phyloP scores from a whole-genome alignment of 1,140 invertebrate genomes.

The Thaumatotibia leucotreta region DNA sequence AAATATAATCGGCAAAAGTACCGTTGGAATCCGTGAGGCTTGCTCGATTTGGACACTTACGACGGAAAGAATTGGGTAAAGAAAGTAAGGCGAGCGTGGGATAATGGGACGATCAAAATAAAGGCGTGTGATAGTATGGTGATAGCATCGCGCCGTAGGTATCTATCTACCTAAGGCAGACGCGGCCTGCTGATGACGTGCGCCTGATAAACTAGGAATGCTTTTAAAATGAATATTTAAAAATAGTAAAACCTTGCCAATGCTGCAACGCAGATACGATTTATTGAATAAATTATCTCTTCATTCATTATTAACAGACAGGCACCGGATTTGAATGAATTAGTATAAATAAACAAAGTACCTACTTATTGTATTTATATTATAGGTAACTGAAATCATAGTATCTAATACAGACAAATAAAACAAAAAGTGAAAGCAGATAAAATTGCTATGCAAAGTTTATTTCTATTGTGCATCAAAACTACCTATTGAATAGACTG shows the following conservation, averaged over 20 bases:
- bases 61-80: constrained; percentile 30
- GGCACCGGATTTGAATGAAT: background rate
- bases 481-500: background rate
- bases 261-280: background rate
- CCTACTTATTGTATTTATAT: too few relatives aligned
- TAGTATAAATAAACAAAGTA: background rate
- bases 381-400: background rate
- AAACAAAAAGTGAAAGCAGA: constrained; percentile 8
- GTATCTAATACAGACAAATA: background rate
- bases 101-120: constrained; percentile 42
- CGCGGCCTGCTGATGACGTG: background rate
- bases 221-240: background rate
- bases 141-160: constrained; percentile 29
- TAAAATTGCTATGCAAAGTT: constrained; percentile 10
- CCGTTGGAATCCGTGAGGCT: constrained; percentile 40
- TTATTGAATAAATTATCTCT: background rate
- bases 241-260: background rate
- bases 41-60: constrained; percentile 32
- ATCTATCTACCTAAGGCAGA: constrained; percentile 18
- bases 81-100: constrained; percentile 52
- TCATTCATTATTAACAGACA: background rate
- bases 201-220: background rate
- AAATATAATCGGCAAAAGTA: constrained; percentile 26
- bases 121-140: constrained; percentile 26
- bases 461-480: constrained; percentile 2